Evolutionary conservation across 2,113 vertebrate species (phyloP), one percentile per base, ranked within the genome.

Genomic region (Geococcyx californianus): DNA sequence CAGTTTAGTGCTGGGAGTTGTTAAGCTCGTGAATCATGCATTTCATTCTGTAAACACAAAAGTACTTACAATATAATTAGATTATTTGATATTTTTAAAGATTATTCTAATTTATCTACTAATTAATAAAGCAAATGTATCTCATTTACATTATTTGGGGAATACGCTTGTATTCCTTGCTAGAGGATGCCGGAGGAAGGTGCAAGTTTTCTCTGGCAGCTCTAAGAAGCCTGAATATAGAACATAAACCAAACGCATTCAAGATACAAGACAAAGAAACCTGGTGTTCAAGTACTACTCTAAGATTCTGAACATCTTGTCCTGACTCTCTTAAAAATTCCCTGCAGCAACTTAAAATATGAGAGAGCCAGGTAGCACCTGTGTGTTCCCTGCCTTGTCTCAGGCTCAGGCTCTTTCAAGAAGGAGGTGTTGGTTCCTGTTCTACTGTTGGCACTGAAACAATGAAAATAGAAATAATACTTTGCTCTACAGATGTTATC

Each of bases 211-310:
- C 29, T 7, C 47, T 10, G 21, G 49, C 40, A 40, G 25, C 15
- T 45, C 36, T 60, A 40, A 38, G 70, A 13, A 85, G 17, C 34
- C 10, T 2, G 2, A 26, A 3, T 54, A 26, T 23, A 34, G 19
- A 25, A 66, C 36, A 10, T 49, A 55, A 59, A 52, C 11, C 40
- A n/a, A 31, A 60, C 0, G 4, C 10, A 3, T 26, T 51, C 0
- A 2, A 58, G 68, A 10, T 7, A 54, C 29, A 34, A 15, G 21
- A 80, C 23, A 38, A 89, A 78, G 59, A 26, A 82, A 45, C 3
- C 77, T 59, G 58, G 9, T 40, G 87, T 36, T 76, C 34, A 14
- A 16, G 31, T 3, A 3, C 29, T 3, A 17, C 17, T 3, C 13
- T 36, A 60, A 47, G 90, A 16, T 34, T 56, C 1, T 1, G 51